These are phyloP conservation scores for Sphenodon punctatus DNA, from an alignment of 2,797 vertebrate genomes.

Conservation along the genomic window DNA sequence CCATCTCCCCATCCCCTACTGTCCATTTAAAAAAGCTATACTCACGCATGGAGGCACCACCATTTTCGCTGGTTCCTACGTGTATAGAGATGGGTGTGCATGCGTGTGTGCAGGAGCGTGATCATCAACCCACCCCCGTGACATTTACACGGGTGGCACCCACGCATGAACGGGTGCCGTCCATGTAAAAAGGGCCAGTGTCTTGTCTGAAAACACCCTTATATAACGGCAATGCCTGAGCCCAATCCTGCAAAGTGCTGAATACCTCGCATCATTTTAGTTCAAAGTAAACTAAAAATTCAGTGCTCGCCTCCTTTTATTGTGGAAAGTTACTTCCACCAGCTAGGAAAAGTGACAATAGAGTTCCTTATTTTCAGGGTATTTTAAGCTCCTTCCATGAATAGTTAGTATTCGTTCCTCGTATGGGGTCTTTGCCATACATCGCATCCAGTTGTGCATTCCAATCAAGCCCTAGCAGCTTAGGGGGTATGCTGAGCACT, in stretches of 20 bases:
- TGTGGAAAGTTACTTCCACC: slow-evolving; percentile 25
- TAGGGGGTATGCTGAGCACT: slow-evolving; percentile 33
- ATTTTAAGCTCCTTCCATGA: not conserved
- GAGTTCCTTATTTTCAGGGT: slow-evolving; percentile 15
- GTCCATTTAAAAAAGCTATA: no score
- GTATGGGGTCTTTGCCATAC: slow-evolving; percentile 44
- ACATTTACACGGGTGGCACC: no score
- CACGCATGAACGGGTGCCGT: no score
- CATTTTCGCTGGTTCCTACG: no score
- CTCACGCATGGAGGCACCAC: no score
- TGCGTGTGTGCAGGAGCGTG: no score
- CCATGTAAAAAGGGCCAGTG: no score
- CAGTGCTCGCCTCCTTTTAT: slow-evolving; percentile 44
- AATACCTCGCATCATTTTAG: slow-evolving; percentile 42
- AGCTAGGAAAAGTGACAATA: slow-evolving; percentile 41
- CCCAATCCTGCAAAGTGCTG: slow-evolving; percentile 51
- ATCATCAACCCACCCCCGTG: no score
- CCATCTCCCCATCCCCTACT: no score
- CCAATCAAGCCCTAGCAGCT: slow-evolving; percentile 41
- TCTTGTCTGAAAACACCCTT: no score
- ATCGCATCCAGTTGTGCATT: slow-evolving; percentile 32
- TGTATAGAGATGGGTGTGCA: no score
- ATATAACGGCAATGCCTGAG: slow-evolving; percentile 52
- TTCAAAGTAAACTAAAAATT: slow-evolving; percentile 29
- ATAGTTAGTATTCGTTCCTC: slow-evolving; percentile 9